Conservation (phyloP, 2,797 vertebrate species). For the Acrossocheilus fasciatus region DNA sequence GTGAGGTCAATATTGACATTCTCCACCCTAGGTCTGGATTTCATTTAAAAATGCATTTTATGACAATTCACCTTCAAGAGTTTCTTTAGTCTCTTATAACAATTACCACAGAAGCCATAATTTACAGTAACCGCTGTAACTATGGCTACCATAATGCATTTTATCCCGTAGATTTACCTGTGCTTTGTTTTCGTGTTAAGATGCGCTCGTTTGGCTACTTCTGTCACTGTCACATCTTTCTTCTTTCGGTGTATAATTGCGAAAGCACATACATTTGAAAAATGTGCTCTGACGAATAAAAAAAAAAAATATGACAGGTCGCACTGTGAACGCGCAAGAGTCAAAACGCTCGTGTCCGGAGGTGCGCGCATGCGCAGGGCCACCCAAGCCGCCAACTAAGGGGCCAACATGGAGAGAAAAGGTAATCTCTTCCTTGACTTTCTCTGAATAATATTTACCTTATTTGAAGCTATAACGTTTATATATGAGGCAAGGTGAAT, state of each 20-base stretch:
- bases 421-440: constrained; percentile 73
- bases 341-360: constrained; percentile 14
- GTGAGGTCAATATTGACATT: neutral
- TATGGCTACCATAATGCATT: neutral
- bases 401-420: constrained; percentile 85
- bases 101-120: neutral
- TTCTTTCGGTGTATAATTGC: neutral
- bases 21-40: neutral
- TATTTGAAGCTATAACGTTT: neutral
- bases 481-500: neutral
- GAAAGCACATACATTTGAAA: neutral
- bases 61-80: neutral
- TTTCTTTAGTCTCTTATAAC: neutral
- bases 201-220: neutral
- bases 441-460: neutral
- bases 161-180: neutral
- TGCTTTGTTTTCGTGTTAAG: neutral
- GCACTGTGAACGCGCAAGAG: neutral
- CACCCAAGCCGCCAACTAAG: constrained; percentile 70
- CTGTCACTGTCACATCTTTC: neutral
- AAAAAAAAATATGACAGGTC: neutral
- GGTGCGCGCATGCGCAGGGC: constrained; percentile 63
- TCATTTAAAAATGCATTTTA: neutral
- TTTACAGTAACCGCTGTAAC: neutral
- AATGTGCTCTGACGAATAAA: neutral